Conservation (phyloP, 1,140 invertebrate genomes). For the Brachionus plicatilis region DNA sequence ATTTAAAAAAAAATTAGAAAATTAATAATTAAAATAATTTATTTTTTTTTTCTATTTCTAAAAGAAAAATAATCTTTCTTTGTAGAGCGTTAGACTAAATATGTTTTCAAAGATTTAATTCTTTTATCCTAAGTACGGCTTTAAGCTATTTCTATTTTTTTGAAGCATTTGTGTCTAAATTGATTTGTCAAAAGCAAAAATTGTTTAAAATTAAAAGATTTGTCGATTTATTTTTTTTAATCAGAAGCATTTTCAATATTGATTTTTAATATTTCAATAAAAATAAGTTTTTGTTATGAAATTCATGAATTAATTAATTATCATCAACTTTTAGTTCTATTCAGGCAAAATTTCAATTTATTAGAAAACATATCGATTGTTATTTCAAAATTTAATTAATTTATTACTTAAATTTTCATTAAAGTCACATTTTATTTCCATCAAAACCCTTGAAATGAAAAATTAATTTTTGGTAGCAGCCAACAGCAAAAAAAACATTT, state of each 20-base stretch:
- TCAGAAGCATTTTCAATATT: background rate
- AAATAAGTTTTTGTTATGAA: background rate
- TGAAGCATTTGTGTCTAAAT: background rate
- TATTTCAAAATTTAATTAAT: background rate
- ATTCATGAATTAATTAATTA: background rate
- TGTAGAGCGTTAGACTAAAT: background rate
- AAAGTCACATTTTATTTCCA: background rate
- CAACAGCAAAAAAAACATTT: background rate
- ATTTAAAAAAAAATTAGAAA: background rate
- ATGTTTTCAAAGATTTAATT: background rate
- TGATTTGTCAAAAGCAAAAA: background rate
- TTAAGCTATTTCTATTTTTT: background rate
- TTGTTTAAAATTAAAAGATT: background rate
- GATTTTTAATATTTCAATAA: background rate
- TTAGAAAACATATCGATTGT: background rate
- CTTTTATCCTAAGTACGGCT: background rate
- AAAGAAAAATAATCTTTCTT: background rate
- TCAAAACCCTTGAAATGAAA: background rate
- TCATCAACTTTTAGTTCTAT: background rate
- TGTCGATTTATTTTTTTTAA: background rate
- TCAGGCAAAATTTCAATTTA: background rate
- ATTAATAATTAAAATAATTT: too few species aligned
- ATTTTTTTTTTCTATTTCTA: too few species aligned
- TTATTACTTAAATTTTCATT: background rate
- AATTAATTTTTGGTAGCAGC: background rate